These are phyloP conservation scores for Cardiocondyla obscurior DNA, from an alignment of 1,140 invertebrate genomes.

Conservation along the genomic window DNA sequence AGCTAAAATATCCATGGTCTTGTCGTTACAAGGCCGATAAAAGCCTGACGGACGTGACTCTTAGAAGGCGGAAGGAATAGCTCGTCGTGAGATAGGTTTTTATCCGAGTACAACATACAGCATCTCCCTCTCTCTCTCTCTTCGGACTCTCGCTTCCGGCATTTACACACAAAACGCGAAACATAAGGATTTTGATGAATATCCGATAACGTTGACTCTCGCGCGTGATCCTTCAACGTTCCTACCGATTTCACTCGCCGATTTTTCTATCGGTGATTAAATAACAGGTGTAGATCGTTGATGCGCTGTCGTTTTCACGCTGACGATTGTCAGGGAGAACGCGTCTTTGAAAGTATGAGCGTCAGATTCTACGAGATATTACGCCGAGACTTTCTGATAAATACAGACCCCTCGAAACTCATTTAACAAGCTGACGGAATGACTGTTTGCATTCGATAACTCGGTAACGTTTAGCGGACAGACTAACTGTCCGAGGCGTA, in stretches of 20 bases:
- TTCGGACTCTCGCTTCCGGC: slow-evolving; percentile 12
- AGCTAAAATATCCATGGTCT: slow-evolving; percentile 50
- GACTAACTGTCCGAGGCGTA: slow-evolving; percentile 30
- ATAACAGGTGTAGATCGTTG: slow-evolving; percentile 37
- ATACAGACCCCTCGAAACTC: slow-evolving; percentile 34
- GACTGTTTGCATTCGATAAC: slow-evolving; percentile 47
- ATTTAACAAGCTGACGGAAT: slow-evolving; percentile 42
- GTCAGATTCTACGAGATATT: slow-evolving; percentile 12
- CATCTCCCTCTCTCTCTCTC: background rate
- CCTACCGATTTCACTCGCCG: slow-evolving; percentile 4
- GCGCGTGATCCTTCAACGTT: background rate
- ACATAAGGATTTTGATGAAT: slow-evolving; percentile 13
- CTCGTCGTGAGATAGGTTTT: slow-evolving; percentile 32
- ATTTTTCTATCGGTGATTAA: slow-evolving; percentile 17
- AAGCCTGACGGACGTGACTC: slow-evolving; percentile 58
- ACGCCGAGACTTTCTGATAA: slow-evolving; percentile 34
- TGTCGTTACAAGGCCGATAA: slow-evolving; percentile 38
- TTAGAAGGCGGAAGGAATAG: slow-evolving; percentile 56
- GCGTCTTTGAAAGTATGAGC: slow-evolving; percentile 5
- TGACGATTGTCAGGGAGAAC: slow-evolving; percentile 1
- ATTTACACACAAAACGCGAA: background rate
- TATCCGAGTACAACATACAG: background rate
- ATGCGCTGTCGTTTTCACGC: background rate
- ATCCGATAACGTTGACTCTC: slow-evolving; percentile 31
- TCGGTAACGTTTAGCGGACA: slow-evolving; percentile 37